phyloP scores from a whole-genome alignment of 23 tunicate genomes.

The Styela clava region DNA sequence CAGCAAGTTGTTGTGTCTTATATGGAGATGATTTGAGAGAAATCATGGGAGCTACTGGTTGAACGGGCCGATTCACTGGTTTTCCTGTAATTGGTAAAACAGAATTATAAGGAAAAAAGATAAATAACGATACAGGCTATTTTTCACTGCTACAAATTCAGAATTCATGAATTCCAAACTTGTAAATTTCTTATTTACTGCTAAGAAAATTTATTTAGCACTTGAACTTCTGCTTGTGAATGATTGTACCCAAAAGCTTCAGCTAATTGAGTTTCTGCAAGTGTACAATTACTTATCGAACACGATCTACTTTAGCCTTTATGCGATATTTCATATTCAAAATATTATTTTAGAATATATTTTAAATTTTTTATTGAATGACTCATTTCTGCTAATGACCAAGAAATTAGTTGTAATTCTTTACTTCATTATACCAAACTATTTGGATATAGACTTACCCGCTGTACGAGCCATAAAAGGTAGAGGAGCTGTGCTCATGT shows the following conservation, averaged over 20 bases:
- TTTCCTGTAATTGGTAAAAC: slow-evolving; percentile 36
- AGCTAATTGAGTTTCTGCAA: not conserved
- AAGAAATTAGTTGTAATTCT: too few species aligned
- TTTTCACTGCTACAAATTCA: too few species aligned
- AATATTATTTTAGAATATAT: too few species aligned
- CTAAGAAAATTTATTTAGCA: not conserved
- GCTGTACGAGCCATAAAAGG: not conserved
- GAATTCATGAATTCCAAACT: too few species aligned
- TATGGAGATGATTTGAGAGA: slow-evolving; percentile 53
- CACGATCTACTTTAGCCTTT: too few species aligned
- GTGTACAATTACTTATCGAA: not conserved
- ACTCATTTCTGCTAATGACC: too few species aligned
- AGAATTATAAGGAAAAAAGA: too few species aligned
- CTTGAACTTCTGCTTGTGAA: too few species aligned
- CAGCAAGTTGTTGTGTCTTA: not conserved
- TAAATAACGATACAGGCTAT: too few species aligned
- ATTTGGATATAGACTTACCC: slow-evolving; percentile 36
- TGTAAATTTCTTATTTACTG: too few species aligned
- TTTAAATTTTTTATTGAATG: too few species aligned
- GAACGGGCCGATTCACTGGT: slow-evolving; percentile 52
- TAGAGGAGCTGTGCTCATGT: not conserved
- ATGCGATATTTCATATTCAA: not conserved
- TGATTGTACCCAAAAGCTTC: too few species aligned
- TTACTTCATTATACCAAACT: slow-evolving; percentile 46
- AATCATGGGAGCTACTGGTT: slow-evolving; percentile 92